A percentile compares a stretch with the other conserved stretches of the same genome.
These are phyloP conservation scores for Latrodectus elegans DNA, from an alignment of 2,888 invertebrate genomes.

Conservation along the genomic window DNA sequence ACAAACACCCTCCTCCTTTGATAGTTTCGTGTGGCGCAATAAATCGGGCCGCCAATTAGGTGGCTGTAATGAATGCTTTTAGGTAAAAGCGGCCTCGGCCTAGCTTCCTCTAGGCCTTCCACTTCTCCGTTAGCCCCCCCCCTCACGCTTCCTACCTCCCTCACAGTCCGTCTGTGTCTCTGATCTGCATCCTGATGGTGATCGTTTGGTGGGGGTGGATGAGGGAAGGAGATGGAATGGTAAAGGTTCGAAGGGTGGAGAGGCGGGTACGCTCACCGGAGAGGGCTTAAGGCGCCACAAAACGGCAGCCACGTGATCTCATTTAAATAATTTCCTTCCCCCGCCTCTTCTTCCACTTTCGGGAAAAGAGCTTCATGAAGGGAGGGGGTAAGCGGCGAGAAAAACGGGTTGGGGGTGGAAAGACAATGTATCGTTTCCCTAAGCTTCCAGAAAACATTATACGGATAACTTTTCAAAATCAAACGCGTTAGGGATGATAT, in stretches of 20 bases:
- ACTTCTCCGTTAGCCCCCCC: not conserved
- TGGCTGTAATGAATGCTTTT: constrained; percentile 58
- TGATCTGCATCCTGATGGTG: constrained; percentile 48
- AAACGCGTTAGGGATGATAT: constrained; percentile 58
- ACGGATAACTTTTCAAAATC: constrained; percentile 68
- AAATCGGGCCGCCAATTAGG: constrained; percentile 59
- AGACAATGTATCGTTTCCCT: constrained; percentile 66
- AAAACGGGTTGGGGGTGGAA: constrained; percentile 21
- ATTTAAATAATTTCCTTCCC: constrained; percentile 67
- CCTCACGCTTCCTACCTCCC: not conserved
- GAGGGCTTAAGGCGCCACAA: constrained; percentile 67
- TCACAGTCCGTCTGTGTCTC: not conserved
- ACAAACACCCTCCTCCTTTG: constrained; percentile 4
- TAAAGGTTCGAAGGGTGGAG: not conserved
- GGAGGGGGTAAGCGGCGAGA: not conserved
- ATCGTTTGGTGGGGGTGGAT: constrained; percentile 31
- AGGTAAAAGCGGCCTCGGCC: constrained; percentile 24
- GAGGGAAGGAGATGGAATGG: not conserved
- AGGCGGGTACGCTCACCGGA: constrained; percentile 17
- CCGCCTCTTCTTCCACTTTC: not conserved
- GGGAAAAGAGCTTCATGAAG: no score
- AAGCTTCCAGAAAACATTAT: constrained; percentile 67
- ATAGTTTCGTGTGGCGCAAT: constrained; percentile 37
- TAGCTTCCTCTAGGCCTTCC: not conserved
- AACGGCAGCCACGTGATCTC: constrained; percentile 67